Conservation (phyloP, 2,113 vertebrate species). For the Dinomys branickii region DNA sequence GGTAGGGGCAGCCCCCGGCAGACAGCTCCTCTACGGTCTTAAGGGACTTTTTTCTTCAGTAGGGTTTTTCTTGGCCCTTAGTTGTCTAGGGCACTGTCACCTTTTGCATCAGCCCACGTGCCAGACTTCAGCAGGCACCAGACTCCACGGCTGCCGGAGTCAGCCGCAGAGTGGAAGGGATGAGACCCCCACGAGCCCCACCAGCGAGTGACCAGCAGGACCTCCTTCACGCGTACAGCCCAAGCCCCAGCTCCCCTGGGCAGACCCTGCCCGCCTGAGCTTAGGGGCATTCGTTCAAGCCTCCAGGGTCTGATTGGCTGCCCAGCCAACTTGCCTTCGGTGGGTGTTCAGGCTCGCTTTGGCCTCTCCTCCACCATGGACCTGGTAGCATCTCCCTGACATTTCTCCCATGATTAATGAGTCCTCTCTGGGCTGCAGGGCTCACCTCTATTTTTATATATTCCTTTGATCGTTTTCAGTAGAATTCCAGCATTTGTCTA, state of each 20-base stretch:
- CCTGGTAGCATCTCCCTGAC: background rate
- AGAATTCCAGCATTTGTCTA: background rate
- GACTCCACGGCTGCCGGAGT: rapidly evolving
- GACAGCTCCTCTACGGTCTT: background rate
- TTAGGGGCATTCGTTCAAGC: background rate
- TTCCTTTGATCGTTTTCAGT: background rate
- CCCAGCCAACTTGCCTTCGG: background rate
- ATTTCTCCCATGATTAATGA: background rate
- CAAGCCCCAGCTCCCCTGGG: background rate
- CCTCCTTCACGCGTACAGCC: background rate
- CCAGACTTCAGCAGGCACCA: background rate
- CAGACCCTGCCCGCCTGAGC: background rate
- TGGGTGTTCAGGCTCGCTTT: background rate
- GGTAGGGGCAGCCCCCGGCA: background rate
- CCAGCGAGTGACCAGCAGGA: background rate
- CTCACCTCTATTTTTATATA: background rate
- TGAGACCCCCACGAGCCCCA: background rate
- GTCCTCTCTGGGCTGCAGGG: background rate
- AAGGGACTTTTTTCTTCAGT: background rate
- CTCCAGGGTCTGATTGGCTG: background rate
- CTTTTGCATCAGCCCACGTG: background rate
- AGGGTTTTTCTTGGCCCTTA: background rate
- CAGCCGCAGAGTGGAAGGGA: background rate
- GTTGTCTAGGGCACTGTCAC: background rate
- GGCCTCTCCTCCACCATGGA: background rate